These are phyloP conservation scores for Cryptotis parvus DNA, from an alignment of 2,113 vertebrate genomes.

Conservation along the genomic window DNA sequence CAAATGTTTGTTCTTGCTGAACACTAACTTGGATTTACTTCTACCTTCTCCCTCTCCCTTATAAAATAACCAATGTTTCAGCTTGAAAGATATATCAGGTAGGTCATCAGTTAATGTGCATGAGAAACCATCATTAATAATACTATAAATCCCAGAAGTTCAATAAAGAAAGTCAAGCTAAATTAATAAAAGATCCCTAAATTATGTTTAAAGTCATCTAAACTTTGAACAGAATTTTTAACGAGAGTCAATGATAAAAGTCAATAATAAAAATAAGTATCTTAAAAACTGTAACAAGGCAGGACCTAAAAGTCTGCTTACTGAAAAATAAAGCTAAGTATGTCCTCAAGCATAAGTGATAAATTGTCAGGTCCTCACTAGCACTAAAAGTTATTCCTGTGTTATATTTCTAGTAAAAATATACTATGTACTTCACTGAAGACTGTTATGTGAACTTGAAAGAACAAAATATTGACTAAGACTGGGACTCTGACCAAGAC, in stretches of 20 bases:
- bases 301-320: conserved; percentile 7
- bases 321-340: conserved; percentile 2
- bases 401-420: conserved; percentile 53
- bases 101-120: no score
- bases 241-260: conserved; percentile 31
- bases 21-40: conserved; percentile 55
- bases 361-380: conserved; percentile 25
- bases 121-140: no score
- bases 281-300: conserved; percentile 41
- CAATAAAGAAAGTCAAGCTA: not conserved
- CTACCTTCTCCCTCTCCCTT: not conserved
- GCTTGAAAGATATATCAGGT: conserved; percentile 27
- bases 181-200: conserved; percentile 28
- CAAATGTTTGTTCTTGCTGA: conserved; percentile 49
- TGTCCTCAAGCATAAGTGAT: not conserved
- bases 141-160: no score
- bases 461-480: conserved; percentile 42
- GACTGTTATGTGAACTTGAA: not conserved
- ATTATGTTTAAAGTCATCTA: conserved; percentile 5
- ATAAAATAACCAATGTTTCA: conserved; percentile 17
- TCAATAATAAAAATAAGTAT: conserved; percentile 39
- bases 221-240: conserved; percentile 45
- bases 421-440: not conserved
- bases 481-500: conserved; percentile 4
- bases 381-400: conserved; percentile 12